A percentile compares a stretch with the other conserved stretches of the same genome.
phyloP scores from a whole-genome alignment of 1,140 invertebrate genomes.

The Condylostylus longicornis region DNA sequence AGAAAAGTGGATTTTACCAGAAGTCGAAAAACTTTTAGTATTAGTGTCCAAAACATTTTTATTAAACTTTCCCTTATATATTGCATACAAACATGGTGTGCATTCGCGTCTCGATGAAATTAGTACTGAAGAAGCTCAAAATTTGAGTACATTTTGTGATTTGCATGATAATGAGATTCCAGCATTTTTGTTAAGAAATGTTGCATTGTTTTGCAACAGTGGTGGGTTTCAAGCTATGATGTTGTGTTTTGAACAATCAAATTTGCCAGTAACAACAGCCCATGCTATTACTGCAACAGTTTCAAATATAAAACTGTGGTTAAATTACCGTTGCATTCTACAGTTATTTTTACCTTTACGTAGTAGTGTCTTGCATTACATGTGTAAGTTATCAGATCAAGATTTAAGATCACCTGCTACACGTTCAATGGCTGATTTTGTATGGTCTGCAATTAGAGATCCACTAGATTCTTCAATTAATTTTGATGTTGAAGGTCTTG shows the following conservation, averaged over 20 bases:
- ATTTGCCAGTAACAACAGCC: constrained; percentile 69
- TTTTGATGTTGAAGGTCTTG: constrained; percentile 78
- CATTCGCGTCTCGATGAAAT: constrained; percentile 61
- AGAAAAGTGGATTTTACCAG: constrained; percentile 50
- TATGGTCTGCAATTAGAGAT: constrained; percentile 88
- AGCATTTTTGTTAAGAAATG: constrained; percentile 72
- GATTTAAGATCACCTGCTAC: constrained; percentile 72
- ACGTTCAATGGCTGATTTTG: constrained; percentile 85
- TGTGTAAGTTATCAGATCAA: constrained; percentile 84
- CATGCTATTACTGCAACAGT: constrained; percentile 82
- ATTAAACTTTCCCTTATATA: constrained; percentile 80
- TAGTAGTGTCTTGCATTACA: constrained; percentile 73
- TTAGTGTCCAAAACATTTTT: constrained; percentile 68
- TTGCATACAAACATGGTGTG: constrained; percentile 75
- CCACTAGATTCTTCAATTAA: constrained; percentile 70
- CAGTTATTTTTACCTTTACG: constrained; percentile 75
- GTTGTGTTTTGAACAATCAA: constrained; percentile 65
- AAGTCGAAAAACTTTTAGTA: constrained; percentile 61
- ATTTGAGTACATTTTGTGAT: constrained; percentile 72
- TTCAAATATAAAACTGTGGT: constrained; percentile 86
- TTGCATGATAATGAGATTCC: constrained; percentile 85
- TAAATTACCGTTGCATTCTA: constrained; percentile 77
- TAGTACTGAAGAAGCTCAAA: constrained; percentile 58
- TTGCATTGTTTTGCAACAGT: constrained; percentile 78
- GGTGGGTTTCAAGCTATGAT: constrained; percentile 76